phyloP scores from a whole-genome alignment of 2,113 vertebrate genomes.

The Hippocampus comes region DNA sequence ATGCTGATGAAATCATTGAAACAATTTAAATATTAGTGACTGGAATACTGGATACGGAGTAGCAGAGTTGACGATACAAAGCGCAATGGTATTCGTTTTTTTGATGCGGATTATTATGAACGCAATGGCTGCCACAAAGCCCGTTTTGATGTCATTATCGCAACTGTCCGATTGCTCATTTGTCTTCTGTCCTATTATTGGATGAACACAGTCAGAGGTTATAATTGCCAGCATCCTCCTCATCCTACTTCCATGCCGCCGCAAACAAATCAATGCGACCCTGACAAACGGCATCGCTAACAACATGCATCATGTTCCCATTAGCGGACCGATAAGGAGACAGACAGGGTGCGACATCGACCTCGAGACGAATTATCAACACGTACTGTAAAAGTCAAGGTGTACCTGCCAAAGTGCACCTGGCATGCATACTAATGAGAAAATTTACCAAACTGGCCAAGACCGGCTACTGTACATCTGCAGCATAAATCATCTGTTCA shows the following conservation, averaged over 20 bases:
- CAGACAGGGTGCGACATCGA: conserved; percentile 32
- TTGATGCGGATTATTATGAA: neutral
- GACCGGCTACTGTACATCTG: conserved; percentile 13
- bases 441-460: neutral
- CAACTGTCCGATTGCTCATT: neutral
- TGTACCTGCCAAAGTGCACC: neutral
- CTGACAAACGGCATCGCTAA: conserved; percentile 30
- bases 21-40: conserved; percentile 4
- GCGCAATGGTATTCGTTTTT: conserved; percentile 9
- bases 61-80: neutral
- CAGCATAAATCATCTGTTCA: neutral
- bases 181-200: conserved; percentile 14
- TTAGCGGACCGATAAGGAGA: conserved; percentile 24
- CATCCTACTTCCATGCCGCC: conserved; percentile 15
- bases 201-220: conserved; percentile 19
- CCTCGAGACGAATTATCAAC: conserved; percentile 14
- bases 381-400: conserved; percentile 13
- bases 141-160: neutral
- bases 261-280: conserved; percentile 32
- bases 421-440: neutral
- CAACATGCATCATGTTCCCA: conserved; percentile 42
- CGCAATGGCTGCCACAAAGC: neutral
- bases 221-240: conserved; percentile 28
- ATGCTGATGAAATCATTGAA: neutral
- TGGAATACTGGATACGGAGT: neutral